Conservation (phyloP, 1,140 invertebrate genomes). For the Eumeta japonica region DNA sequence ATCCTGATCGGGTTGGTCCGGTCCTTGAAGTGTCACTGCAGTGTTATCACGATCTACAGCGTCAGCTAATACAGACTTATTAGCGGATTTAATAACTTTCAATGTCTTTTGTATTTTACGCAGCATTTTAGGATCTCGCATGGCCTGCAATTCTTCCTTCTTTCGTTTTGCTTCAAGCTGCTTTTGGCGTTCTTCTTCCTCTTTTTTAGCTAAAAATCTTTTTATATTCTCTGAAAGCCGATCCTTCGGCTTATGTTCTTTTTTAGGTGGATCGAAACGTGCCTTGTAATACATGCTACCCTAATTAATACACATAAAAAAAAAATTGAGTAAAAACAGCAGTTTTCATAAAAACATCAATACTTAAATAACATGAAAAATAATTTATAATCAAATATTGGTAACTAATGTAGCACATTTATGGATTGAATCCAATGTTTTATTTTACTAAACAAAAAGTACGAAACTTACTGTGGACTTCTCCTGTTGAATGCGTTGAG, state of each 20-base stretch:
- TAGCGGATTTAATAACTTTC: constrained; percentile 81
- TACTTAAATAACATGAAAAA: no score
- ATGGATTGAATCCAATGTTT: no score
- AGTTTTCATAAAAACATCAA: neutral
- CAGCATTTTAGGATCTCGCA: constrained; percentile 73
- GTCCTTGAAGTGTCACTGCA: constrained; percentile 69
- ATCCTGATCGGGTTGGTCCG: constrained; percentile 82
- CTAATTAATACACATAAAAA: constrained; percentile 12
- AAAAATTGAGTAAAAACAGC: neutral
- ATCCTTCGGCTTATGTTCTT: constrained; percentile 67
- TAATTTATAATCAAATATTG: no score
- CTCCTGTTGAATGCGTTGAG: constrained; percentile 53
- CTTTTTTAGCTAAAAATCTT: constrained; percentile 78
- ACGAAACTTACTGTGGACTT: constrained; percentile 51
- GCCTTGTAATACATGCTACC: constrained; percentile 66
- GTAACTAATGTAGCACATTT: no score
- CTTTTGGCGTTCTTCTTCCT: constrained; percentile 73
- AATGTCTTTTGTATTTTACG: constrained; percentile 65
- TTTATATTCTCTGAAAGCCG: constrained; percentile 74
- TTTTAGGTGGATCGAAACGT: constrained; percentile 79
- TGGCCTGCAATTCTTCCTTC: constrained; percentile 64
- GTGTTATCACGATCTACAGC: constrained; percentile 76
- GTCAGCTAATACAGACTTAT: constrained; percentile 81
- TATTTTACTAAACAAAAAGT: no score
- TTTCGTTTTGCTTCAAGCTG: constrained; percentile 65